Percentiles rank a stretch among this genome's conserved stretches.
Conservation (phyloP, 1,140 invertebrate genomes). For the Caenorhabditis brenneri region DNA sequence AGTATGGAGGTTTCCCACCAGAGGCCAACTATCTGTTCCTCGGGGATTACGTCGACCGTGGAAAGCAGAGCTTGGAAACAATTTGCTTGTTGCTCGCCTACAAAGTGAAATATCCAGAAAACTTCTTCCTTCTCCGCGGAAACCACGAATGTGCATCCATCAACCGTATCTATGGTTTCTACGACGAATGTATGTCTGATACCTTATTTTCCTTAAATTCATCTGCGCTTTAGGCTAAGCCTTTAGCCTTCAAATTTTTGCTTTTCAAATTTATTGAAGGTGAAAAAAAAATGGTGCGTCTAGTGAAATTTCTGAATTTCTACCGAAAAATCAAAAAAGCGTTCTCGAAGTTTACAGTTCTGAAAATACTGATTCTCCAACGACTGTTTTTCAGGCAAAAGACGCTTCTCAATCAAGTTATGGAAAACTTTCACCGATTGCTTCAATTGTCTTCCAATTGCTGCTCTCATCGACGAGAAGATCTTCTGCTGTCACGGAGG, state of each 20-base stretch:
- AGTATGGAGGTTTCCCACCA: conserved; percentile 99
- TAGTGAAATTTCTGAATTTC: no score
- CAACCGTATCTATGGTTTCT: conserved; percentile 77
- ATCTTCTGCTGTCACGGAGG: conserved; percentile 81
- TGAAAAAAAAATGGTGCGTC: no score
- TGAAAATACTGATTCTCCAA: background rate
- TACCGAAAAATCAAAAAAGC: no score
- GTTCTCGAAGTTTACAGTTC: background rate
- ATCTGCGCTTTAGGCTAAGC: no score
- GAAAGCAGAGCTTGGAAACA: conserved; percentile 74
- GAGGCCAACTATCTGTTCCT: conserved; percentile 99
- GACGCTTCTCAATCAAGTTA: conserved; percentile 75
- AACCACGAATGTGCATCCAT: conserved; percentile 78
- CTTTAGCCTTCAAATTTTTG: no score
- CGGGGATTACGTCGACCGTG: conserved; percentile 74
- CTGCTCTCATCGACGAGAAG: conserved; percentile 88
- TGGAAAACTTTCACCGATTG: conserved; percentile 77
- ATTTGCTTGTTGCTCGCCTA: conserved; percentile 77
- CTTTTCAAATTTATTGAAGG: no score
- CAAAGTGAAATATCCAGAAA: conserved; percentile 78
- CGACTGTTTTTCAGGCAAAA: conserved; percentile 72
- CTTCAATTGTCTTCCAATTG: conserved; percentile 77
- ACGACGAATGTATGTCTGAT: conserved; percentile 75
- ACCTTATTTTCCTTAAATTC: background rate
- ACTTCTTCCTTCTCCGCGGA: conserved; percentile 77